Evolutionary conservation across 1,140 invertebrate genomes (phyloP), one percentile per base, ranked within the genome.

Genomic region (Pissodes strobi): DNA sequence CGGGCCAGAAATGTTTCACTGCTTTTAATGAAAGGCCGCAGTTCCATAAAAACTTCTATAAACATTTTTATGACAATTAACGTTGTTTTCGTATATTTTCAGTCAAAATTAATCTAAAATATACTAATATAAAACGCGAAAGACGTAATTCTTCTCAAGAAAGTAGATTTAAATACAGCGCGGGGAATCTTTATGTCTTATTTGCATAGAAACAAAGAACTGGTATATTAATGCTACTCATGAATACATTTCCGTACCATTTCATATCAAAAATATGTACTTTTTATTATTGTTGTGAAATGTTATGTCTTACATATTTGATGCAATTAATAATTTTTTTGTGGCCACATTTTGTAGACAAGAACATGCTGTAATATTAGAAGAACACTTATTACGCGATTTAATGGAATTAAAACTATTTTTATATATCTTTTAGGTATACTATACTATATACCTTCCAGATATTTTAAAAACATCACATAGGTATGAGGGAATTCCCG

Each of bases 151-250:
- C 39, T 63, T 55, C 49, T 17, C 45, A 30, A 34, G 23, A 55
- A 62, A 63, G 55, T 63, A 63, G 55, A 63, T 63, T 63, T 55
- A 63, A 55, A 63, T 63, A 63, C 55, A 22, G 60, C 60, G 60
- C 49, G 51, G 30, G 60, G 45, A 63, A 62, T n/a, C 60, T 63
- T 63, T 63, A 63, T 63, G 51, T 27, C 60, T 55, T 45, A 38
- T 63, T 63, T 63, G 60, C 60, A 63, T 63, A 63, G 55, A 63
- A 63, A 63, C 60, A 63, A 63, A 63, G 60, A 53, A 10, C 45
- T 56, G 49, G 25, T 23, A 13, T 17, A 30, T 25, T 39, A 55
- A 51, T 34, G 45, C 17, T 18, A 19, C 60, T 55, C 60, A 56
- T 56, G 60, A 63, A 63, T 63, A 63, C 51, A 55, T 63, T 63